Base-by-base conservation (phyloP, 1,140 invertebrate genomes). In the Glomeris maerens region DNA sequence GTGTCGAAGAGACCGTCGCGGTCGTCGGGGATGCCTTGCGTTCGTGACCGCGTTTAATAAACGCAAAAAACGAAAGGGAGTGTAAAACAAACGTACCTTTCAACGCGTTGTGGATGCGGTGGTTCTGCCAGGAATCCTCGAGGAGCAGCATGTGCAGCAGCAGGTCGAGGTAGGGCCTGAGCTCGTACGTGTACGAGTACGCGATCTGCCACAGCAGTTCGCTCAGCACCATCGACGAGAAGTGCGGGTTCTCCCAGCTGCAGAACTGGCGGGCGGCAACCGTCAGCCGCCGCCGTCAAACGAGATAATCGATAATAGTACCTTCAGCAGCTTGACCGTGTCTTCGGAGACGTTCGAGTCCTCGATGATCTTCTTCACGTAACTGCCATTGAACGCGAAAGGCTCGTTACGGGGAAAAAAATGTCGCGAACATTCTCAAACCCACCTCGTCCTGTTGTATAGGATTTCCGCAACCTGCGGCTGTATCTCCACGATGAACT, bases 161-260 rank as follows among this genome's bases (percentile, higher is more conserved):
- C 17, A 95, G 73, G 62, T 97, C 91, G 5, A 92, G 80, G 64
- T 93, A 89, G 55, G 92, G 84, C 45, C 87, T 75, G 55, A 96
- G 71, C 63, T 96, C 92, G 64, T 95, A 90, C 29, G 88, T 90
- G 67, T 92, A 96, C 1, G 89, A 85, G 64, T 88, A 95, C 1
- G 88, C 85, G 62, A 95, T 69, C 60, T 72, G 68, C 86, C 88
- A 94, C 17, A 96, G 68, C 22, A 96, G 67, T 72, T 97, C 92
- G 38, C 80, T 81, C 3, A 96, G 74, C 25, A 92, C 85, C 14
- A 78, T 77, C 42, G 84, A 78, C 10, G 90, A 94, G 64, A 95
- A 89, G 52, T 84, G 79, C 17, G 88, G 85, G 74, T 96, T 94
- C 66, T 97, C 92, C 92, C 92, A 97, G 59, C 84, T 89, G 63